phyloP scores from a whole-genome alignment of 2,797 vertebrate genomes.

The Thalassophryne amazonica region DNA sequence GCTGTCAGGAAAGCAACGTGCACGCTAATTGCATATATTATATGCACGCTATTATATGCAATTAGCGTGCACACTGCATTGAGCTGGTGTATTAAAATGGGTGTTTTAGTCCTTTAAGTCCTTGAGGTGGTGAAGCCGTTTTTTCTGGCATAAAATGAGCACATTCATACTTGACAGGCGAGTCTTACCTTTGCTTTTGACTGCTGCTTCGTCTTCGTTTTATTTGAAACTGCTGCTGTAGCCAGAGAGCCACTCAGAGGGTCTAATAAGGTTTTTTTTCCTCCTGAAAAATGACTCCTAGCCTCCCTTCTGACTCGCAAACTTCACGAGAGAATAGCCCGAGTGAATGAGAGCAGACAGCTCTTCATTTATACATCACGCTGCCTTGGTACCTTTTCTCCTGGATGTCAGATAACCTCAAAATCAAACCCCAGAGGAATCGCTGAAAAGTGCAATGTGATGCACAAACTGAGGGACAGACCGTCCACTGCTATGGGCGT shows the following conservation, averaged over 20 bases:
- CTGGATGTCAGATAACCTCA: slow-evolving; percentile 37
- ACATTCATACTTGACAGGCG: no score
- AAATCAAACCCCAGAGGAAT: slow-evolving; percentile 11
- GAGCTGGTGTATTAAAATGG: no score
- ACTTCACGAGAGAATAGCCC: slow-evolving; percentile 9
- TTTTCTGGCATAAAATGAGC: no score
- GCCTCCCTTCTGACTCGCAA: slow-evolving; percentile 10
- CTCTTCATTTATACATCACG: slow-evolving; percentile 61
- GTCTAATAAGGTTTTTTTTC: slow-evolving; percentile 7
- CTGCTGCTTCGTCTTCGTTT: no score
- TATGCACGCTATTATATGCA: no score
- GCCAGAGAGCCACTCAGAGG: slow-evolving; percentile 1
- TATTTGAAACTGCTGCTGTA: slow-evolving; percentile 5
- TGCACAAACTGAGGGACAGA: slow-evolving; percentile 21
- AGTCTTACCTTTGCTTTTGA: no score
- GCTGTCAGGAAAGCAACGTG: no score
- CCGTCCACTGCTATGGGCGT: neutral
- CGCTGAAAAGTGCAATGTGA: slow-evolving; percentile 1
- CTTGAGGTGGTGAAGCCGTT: no score
- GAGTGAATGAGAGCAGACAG: slow-evolving; percentile 52
- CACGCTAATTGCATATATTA: no score
- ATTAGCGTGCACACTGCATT: no score
- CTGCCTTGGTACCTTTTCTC: slow-evolving; percentile 21
- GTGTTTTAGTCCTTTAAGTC: no score
- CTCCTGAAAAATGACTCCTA: slow-evolving; percentile 23